Conservation (phyloP, 1,140 invertebrate genomes). For the Mercenaria mercenaria region DNA sequence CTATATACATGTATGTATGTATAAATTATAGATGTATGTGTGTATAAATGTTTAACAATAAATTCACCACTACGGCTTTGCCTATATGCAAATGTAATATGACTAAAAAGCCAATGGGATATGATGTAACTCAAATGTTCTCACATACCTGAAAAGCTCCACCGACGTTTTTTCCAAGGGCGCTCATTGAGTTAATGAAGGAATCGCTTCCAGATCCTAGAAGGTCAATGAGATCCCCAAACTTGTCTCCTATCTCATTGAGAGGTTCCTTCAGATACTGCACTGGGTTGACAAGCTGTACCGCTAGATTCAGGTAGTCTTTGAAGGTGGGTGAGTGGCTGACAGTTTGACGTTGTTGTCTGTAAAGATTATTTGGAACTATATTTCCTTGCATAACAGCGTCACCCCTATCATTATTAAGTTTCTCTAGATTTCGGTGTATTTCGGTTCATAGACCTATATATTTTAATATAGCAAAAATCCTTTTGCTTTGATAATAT, state of each 20-base stretch:
- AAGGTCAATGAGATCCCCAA: constrained; percentile 46
- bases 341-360: neutral
- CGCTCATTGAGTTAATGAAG: constrained; percentile 50
- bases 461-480: too few species aligned
- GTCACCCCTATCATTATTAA: neutral
- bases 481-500: too few species aligned
- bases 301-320: constrained; percentile 24
- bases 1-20: too few species aligned
- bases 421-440: neutral
- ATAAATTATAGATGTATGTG: too few species aligned
- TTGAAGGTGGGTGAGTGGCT: constrained; percentile 6
- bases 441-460: too few species aligned
- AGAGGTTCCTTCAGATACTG: constrained; percentile 21
- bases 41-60: too few species aligned
- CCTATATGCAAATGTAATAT: too few species aligned
- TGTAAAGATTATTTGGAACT: neutral
- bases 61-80: too few species aligned
- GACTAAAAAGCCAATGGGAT: too few species aligned
- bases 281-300: neutral
- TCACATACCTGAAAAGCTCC: constrained; percentile 34
- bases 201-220: constrained; percentile 29
- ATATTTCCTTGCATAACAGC: neutral
- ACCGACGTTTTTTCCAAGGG: neutral
- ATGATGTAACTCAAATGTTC: too few species aligned
- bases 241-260: constrained; percentile 31